Evolutionary conservation across 2,797 vertebrate genomes (phyloP), one percentile per base, ranked within the genome.

Genomic region (Pitangus sulphuratus): DNA sequence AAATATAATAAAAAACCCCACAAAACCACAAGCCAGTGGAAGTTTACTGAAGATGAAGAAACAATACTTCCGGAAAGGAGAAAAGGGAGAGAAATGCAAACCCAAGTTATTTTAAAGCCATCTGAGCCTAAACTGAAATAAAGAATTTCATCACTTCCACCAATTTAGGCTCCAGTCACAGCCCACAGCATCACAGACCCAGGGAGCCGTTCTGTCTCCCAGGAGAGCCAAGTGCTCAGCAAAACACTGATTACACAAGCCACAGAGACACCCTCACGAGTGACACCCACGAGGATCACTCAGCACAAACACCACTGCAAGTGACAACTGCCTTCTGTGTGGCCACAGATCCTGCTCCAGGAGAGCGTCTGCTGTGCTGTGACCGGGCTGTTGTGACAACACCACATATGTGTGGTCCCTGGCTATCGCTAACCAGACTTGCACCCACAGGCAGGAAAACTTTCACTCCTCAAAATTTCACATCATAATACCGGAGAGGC

Each of bases 371-470:
- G 2, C 4, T 15, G 15, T 9, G 31, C 48, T 53, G 6, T 1
- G 2, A 26, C 26, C 19, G 15, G 35, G 18, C 51, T 47, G 42
- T 0, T 44, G 74, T 30, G n/a, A 54, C 57, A 68, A n/a, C 8
- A 17, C 5, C 71, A 50, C 2, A 0, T 1, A 12, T 0, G 9
- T 1, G 3, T 3, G 11, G 50, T 5, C 25, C 47, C 31, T 5
- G 37, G 31, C n/a, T 60, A 18, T 22, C 3, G 2, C 39, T 40
- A 35, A 58, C 7, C 47, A 50, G 8, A 16, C 42, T 31, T 30
- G 12, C 0, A 6, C 3, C 21, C 26, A 31, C 4, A 6, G 0
- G 9, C 28, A 61, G 28, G 37, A 47, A 69, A 76, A 28, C 16
- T 15, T 17, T 8, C 1, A 2, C 11, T 14, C 15, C 64, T 45